phyloP scores from a whole-genome alignment of 2,888 invertebrate species.

The Limnephilus lunatus region DNA sequence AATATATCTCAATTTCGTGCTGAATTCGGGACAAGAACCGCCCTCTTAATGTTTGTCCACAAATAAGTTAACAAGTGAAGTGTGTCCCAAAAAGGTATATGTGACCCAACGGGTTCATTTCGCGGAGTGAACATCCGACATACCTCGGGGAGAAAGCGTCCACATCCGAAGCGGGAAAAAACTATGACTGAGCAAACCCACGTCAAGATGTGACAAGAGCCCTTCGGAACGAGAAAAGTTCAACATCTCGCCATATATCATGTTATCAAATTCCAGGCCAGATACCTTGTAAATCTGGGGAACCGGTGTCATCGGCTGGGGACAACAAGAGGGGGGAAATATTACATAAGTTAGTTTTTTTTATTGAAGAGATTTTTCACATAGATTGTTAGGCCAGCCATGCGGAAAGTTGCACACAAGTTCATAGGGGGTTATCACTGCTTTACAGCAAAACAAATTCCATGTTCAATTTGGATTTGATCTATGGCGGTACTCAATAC shows the following conservation, averaged over 20 bases:
- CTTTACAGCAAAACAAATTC: too few species aligned
- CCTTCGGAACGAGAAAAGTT: conserved; percentile 9
- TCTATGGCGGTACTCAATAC: too few species aligned
- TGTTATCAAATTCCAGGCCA: neutral
- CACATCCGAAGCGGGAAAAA: neutral
- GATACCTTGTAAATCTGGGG: neutral
- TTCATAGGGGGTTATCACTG: neutral
- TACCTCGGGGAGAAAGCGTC: neutral
- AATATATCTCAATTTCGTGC: too few species aligned
- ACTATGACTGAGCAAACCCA: neutral
- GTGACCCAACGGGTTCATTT: neutral
- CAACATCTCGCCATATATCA: neutral
- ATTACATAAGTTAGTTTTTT: neutral
- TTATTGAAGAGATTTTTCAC: neutral
- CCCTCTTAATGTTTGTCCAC: neutral
- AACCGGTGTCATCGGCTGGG: neutral
- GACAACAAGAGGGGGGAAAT: neutral
- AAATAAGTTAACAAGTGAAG: neutral
- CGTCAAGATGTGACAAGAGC: conserved; percentile 2
- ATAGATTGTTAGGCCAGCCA: neutral
- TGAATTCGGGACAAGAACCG: neutral
- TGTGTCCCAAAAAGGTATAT: neutral
- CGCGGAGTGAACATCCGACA: neutral
- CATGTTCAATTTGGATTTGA: too few species aligned
- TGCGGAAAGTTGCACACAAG: neutral